phyloP scores from a whole-genome alignment of 2,113 vertebrate species.

The Cacatua alba region DNA sequence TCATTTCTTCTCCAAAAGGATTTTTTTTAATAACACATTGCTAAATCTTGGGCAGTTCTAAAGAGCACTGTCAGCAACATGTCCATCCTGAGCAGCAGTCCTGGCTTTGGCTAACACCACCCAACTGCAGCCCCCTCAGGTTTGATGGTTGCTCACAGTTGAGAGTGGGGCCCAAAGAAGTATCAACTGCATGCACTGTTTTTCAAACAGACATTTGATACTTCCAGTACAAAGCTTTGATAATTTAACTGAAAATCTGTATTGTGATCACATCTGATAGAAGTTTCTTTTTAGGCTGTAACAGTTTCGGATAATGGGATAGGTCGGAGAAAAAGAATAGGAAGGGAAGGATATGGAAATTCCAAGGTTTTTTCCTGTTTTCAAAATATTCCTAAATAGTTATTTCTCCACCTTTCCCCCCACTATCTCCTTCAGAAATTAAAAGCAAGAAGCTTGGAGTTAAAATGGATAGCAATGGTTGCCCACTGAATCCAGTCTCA shows the following conservation, averaged over 20 bases:
- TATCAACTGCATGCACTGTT: background rate
- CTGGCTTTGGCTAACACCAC: fast-evolving
- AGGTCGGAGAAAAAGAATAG: background rate
- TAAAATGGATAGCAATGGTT: background rate
- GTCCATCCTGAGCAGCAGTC: background rate
- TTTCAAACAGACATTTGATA: background rate
- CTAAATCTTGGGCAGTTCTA: background rate
- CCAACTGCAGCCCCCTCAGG: background rate
- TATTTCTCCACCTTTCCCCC: background rate
- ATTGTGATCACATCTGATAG: background rate
- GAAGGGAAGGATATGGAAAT: background rate
- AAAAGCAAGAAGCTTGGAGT: background rate
- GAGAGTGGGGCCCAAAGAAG: background rate
- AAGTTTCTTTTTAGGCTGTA: background rate
- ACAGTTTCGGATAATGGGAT: background rate
- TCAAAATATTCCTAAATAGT: background rate
- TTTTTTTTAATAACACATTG: background rate
- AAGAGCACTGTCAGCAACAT: fast-evolving
- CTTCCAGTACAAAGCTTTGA: background rate
- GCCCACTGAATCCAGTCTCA: background rate
- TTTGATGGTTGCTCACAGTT: background rate
- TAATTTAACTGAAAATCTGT: background rate
- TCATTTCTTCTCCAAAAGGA: background rate
- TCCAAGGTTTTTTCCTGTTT: background rate
- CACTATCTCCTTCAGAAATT: background rate